Conservation (phyloP, 2,113 vertebrate genomes). For the Ictalurus furcatus region DNA sequence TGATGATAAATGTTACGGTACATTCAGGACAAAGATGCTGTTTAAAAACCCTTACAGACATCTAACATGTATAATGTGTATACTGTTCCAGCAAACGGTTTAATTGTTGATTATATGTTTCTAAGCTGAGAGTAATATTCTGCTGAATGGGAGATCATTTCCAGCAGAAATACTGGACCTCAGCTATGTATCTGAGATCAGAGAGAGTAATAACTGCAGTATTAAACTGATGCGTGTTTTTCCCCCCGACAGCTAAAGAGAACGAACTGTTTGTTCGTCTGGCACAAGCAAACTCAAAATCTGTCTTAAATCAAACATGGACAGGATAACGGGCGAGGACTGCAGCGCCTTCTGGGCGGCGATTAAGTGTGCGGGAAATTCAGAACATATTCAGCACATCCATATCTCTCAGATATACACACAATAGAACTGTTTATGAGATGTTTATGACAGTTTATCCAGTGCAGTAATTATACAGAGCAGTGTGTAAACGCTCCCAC, state of each 20-base stretch:
- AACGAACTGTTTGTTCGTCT: not conserved
- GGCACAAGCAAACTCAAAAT: not conserved
- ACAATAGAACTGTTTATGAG: slow-evolving; percentile 58
- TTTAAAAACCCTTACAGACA: not conserved
- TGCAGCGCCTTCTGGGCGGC: slow-evolving; percentile 62
- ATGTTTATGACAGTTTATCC: slow-evolving; percentile 62
- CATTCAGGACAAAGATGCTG: not conserved
- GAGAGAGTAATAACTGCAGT: not conserved
- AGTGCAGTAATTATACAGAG: slow-evolving; percentile 66
- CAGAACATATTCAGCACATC: slow-evolving; percentile 29
- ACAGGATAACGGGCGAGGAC: not conserved
- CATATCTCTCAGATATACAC: not conserved
- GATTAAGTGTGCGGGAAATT: slow-evolving; percentile 62
- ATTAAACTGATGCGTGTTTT: not conserved
- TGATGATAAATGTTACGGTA: not conserved
- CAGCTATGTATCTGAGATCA: not conserved
- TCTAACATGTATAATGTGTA: not conserved
- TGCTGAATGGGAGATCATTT: not conserved
- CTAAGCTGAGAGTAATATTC: not conserved
- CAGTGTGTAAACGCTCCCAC: slow-evolving; percentile 26
- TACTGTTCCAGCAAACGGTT: not conserved
- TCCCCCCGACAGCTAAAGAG: not conserved
- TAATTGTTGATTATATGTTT: not conserved
- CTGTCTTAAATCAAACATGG: not conserved
- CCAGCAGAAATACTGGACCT: not conserved